Evolutionary conservation across 2,888 invertebrate genomes (phyloP).

Genomic region (Corbicula japonica): DNA sequence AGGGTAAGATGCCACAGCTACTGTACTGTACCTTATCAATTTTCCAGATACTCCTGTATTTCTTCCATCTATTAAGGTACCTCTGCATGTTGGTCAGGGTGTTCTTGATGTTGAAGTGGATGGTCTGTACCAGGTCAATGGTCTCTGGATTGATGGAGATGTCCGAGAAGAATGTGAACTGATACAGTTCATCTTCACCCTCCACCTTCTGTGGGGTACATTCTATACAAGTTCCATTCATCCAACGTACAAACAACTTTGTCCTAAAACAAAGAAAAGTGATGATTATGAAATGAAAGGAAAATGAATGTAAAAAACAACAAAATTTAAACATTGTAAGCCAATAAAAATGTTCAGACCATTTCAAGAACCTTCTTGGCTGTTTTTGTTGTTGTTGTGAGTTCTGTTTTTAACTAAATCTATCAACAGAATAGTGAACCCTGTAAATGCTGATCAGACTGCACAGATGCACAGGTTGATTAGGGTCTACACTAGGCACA

Average conservation of each 20-base stretch:
- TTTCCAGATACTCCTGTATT: conserved; percentile 85
- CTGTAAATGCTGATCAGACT: background rate
- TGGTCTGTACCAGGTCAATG: conserved; percentile 89
- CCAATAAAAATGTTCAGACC: too few relatives aligned
- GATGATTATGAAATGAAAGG: too few relatives aligned
- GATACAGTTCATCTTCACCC: conserved; percentile 89
- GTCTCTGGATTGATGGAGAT: conserved; percentile 91
- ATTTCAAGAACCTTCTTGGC: too few relatives aligned
- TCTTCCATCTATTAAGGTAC: conserved; percentile 89
- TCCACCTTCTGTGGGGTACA: conserved; percentile 90
- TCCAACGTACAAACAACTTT: conserved; percentile 94
- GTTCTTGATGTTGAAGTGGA: conserved; percentile 91
- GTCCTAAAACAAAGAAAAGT: conserved; percentile 89
- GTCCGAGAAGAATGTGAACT: conserved; percentile 94
- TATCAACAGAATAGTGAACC: too few relatives aligned
- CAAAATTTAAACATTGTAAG: too few relatives aligned
- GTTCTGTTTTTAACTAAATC: too few relatives aligned
- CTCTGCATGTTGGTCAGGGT: conserved; percentile 90
- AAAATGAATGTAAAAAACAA: too few relatives aligned
- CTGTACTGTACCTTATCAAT: conserved; percentile 83
- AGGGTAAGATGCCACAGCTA: background rate
- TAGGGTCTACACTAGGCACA: too few relatives aligned
- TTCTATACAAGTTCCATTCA: conserved; percentile 92
- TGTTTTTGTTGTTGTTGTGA: too few relatives aligned
- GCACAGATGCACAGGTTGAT: background rate